Evolutionary conservation across 2,797 vertebrate species (phyloP).

Genomic region (Chromobotia macracanthus): DNA sequence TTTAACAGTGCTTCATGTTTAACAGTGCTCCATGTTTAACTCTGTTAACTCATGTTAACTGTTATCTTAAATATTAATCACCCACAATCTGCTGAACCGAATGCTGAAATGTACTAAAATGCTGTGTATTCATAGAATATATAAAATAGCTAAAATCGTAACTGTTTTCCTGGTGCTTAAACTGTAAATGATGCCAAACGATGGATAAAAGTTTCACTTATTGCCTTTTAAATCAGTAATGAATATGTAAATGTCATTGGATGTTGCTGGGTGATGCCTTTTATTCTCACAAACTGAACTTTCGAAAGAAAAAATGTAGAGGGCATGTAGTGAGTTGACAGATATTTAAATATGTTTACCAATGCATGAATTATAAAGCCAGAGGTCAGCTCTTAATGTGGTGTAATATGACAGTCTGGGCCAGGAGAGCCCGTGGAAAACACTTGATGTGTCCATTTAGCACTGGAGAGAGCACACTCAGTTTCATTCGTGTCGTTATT

Average conservation of each 20-base stretch:
- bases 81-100: no score
- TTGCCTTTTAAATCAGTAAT: neutral
- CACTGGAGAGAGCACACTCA: conserved; percentile 6
- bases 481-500: conserved; percentile 34
- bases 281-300: conserved; percentile 1
- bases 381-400: conserved; percentile 43
- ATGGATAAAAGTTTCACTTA: neutral
- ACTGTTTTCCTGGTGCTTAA: neutral
- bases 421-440: conserved; percentile 26
- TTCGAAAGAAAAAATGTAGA: conserved; percentile 6
- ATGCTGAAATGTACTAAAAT: no score
- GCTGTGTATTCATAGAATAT: no score
- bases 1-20: no score
- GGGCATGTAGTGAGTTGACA: conserved; percentile 23
- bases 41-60: no score
- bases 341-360: conserved; percentile 48
- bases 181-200: neutral
- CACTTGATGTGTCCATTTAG: conserved; percentile 16
- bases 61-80: no score
- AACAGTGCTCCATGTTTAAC: no score
- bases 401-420: conserved; percentile 40
- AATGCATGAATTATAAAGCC: conserved; percentile 33
- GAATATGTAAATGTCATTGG: neutral
- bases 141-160: no score
- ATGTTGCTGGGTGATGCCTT: conserved; percentile 16